phyloP scores from a whole-genome alignment of 2,113 vertebrate genomes.

The Amazona vittata region DNA sequence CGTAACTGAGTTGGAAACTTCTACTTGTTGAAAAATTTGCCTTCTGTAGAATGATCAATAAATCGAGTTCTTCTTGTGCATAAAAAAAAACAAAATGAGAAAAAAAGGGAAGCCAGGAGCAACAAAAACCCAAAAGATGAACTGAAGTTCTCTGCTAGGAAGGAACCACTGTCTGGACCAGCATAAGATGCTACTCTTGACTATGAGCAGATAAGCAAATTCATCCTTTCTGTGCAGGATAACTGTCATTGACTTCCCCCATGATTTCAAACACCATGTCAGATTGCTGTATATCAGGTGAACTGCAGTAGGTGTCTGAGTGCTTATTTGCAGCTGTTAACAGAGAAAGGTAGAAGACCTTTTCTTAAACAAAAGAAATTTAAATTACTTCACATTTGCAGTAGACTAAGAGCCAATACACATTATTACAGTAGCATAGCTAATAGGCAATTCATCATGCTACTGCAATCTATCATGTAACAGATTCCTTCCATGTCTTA shows the following conservation, averaged over 20 bases:
- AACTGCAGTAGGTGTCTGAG: not conserved
- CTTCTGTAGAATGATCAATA: not conserved
- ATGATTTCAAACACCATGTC: not conserved
- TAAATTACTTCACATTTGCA: not conserved
- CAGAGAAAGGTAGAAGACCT: not conserved
- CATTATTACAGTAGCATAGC: not conserved
- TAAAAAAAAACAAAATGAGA: not conserved
- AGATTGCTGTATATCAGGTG: not conserved
- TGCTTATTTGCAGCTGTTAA: not conserved
- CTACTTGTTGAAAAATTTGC: not conserved
- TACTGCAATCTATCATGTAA: not conserved
- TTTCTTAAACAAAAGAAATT: not conserved
- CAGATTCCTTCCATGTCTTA: not conserved
- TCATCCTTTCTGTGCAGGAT: not conserved
- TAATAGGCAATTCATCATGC: not conserved
- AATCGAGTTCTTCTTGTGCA: not conserved
- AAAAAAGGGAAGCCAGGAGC: not conserved
- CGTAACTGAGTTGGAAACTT: not conserved
- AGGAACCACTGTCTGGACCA: not conserved
- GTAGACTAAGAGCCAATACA: not conserved
- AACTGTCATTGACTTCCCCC: not conserved
- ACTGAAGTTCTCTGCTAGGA: not conserved
- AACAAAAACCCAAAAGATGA: not conserved
- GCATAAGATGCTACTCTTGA: not conserved
- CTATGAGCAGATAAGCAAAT: not conserved